These are phyloP conservation scores for Parthenolecanium corni DNA, from an alignment of 2,888 invertebrate genomes.

Conservation along the genomic window DNA sequence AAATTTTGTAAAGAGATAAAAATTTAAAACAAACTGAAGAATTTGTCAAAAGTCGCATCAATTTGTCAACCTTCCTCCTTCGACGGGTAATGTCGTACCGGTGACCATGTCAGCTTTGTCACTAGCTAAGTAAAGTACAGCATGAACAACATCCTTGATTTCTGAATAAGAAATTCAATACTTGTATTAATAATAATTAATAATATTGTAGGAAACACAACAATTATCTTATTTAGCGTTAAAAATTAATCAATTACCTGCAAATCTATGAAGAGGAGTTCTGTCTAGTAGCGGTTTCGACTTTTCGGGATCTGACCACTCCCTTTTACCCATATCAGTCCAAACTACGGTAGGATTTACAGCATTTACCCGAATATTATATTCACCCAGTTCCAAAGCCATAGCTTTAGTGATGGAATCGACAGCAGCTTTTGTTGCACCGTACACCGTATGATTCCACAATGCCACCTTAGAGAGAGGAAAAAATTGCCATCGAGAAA, in stretches of 20 bases:
- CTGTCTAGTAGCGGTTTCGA: constrained; percentile 37
- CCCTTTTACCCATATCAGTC: constrained; percentile 76
- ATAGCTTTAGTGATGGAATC: constrained; percentile 71
- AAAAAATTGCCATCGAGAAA: not conserved
- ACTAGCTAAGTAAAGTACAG: constrained; percentile 68
- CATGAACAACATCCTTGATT: constrained; percentile 67
- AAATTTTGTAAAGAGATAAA: no score
- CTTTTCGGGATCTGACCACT: constrained; percentile 71
- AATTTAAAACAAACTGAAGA: no score
- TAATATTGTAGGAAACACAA: no score
- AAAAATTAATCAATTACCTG: constrained; percentile 1
- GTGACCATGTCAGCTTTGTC: constrained; percentile 69
- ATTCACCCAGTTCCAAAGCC: constrained; percentile 74
- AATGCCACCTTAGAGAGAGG: constrained; percentile 48
- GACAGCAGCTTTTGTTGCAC: constrained; percentile 77
- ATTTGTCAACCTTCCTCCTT: constrained; percentile 57
- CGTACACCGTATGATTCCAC: constrained; percentile 65
- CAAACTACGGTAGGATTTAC: constrained; percentile 91
- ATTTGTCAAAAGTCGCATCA: not conserved
- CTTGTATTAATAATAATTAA: no score
- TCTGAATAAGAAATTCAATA: constrained; percentile 45
- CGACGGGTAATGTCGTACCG: constrained; percentile 65
- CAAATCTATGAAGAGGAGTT: not conserved
- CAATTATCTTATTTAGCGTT: no score
- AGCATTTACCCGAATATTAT: constrained; percentile 73